Evolutionary conservation across 2,888 invertebrate genomes (phyloP).

Genomic region (Leptopilina drosophilae): DNA sequence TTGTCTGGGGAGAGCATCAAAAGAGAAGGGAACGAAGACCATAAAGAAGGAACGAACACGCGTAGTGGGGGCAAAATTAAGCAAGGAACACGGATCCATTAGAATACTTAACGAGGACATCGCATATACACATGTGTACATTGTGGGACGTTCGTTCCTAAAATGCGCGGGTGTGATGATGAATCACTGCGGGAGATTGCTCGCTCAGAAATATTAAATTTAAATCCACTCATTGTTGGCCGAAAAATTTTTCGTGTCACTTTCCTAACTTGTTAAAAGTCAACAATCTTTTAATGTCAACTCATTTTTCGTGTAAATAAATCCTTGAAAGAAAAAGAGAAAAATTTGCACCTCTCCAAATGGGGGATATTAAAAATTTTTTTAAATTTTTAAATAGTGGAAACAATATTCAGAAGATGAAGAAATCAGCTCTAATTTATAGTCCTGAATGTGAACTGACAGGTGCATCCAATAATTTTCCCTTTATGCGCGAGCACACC

Average conservation of each 20-base stretch:
- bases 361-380: no score
- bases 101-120: slow-evolving; percentile 77
- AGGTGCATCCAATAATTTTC: slow-evolving; percentile 30
- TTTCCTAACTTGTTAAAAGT: no score
- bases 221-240: slow-evolving; percentile 60
- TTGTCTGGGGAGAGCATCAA: slow-evolving; percentile 52
- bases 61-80: slow-evolving; percentile 61
- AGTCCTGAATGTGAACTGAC: not conserved
- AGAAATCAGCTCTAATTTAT: slow-evolving; percentile 30
- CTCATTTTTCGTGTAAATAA: not conserved
- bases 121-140: slow-evolving; percentile 59
- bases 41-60: no score
- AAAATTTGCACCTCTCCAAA: no score
- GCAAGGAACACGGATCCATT: slow-evolving; percentile 69
- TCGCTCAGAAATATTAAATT: slow-evolving; percentile 73
- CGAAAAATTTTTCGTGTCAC: slow-evolving; percentile 2
- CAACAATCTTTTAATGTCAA: no score
- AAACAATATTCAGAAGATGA: slow-evolving; percentile 16
- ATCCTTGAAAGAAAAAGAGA: no score
- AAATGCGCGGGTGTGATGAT: slow-evolving; percentile 76
- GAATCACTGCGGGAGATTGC: slow-evolving; percentile 72
- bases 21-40: no score
- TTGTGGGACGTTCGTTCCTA: slow-evolving; percentile 57
- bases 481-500: slow-evolving; percentile 7
- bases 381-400: no score